Percentiles rank a stretch among this genome's conserved stretches.
These are phyloP conservation scores for Platyscapa corneri DNA, from an alignment of 1,140 invertebrate species.

Conservation along the genomic window DNA sequence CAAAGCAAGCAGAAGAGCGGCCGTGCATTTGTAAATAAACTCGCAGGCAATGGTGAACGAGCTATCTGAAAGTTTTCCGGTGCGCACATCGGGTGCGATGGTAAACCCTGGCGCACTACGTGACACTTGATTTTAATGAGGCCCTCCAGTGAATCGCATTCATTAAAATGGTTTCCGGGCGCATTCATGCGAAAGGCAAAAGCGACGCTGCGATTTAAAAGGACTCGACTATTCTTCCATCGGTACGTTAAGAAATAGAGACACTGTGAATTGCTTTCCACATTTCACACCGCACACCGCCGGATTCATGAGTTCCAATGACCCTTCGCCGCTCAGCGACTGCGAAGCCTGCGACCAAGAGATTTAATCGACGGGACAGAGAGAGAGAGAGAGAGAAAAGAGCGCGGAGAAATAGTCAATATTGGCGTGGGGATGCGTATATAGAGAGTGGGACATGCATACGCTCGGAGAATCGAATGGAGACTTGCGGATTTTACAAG, in stretches of 20 bases:
- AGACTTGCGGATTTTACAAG: constrained; percentile 19
- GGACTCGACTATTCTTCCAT: not conserved
- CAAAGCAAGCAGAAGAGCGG: not conserved
- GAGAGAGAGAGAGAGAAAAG: not conserved
- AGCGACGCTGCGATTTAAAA: constrained; percentile 3
- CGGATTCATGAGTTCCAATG: constrained; percentile 45
- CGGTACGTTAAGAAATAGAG: not conserved
- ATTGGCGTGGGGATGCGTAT: not conserved
- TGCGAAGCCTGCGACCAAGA: not conserved
- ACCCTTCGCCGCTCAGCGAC: not conserved
- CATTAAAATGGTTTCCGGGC: constrained; percentile 38
- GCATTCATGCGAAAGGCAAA: not conserved
- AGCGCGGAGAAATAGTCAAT: not conserved
- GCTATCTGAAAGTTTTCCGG: not conserved
- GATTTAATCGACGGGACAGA: constrained; percentile 34
- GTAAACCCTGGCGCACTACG: not conserved
- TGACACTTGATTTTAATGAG: constrained; percentile 53
- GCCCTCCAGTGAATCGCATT: constrained; percentile 58
- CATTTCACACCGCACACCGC: constrained; percentile 20
- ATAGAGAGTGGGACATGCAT: not conserved
- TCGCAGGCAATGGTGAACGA: not conserved
- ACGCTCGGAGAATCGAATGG: constrained; percentile 32
- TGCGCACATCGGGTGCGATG: not conserved
- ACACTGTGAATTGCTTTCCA: constrained; percentile 22
- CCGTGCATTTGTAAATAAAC: not conserved